Percentiles rank a stretch among this genome's conserved stretches.
Conservation (phyloP, 2,888 invertebrate species). For the Papilio protenor region DNA sequence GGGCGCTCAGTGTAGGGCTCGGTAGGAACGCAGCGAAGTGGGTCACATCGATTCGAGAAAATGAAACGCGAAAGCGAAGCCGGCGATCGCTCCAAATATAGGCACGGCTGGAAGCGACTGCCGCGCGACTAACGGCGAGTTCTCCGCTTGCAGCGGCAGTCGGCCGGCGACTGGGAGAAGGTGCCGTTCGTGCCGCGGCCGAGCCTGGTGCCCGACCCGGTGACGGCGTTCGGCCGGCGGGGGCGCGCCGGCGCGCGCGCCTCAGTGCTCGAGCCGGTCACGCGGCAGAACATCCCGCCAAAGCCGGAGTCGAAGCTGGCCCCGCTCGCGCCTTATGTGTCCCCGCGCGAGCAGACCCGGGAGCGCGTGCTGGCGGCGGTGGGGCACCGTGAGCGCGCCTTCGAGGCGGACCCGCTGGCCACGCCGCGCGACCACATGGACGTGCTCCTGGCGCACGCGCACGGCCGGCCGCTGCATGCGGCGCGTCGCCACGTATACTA, state of each 20-base stretch:
- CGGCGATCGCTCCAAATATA: constrained; percentile 84
- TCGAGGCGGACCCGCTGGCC: constrained; percentile 84
- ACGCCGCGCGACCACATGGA: constrained; percentile 87
- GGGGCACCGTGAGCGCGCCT: constrained; percentile 83
- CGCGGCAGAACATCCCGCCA: constrained; percentile 86
- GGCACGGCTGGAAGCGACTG: constrained; percentile 81
- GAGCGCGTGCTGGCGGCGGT: constrained; percentile 85
- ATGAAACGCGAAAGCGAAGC: constrained; percentile 74
- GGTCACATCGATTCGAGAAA: constrained; percentile 74
- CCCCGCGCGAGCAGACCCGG: constrained; percentile 87
- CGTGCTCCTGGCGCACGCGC: constrained; percentile 85
- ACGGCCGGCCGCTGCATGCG: constrained; percentile 81
- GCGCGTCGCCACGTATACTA: constrained; percentile 81
- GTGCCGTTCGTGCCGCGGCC: constrained; percentile 94
- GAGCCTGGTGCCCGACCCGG: constrained; percentile 92
- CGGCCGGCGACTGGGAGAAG: constrained; percentile 93
- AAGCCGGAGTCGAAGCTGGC: constrained; percentile 83
- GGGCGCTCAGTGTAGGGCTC: constrained; percentile 52
- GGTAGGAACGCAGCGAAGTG: constrained; percentile 64
- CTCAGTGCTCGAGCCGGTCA: constrained; percentile 82
- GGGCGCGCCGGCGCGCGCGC: constrained; percentile 76
- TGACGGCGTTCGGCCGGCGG: constrained; percentile 92
- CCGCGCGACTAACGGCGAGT: constrained; percentile 81
- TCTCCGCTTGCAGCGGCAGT: constrained; percentile 88
- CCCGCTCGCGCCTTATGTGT: constrained; percentile 87